These are phyloP conservation scores for Nemurella pictetii DNA, from an alignment of 2,888 invertebrate genomes.

Conservation along the genomic window DNA sequence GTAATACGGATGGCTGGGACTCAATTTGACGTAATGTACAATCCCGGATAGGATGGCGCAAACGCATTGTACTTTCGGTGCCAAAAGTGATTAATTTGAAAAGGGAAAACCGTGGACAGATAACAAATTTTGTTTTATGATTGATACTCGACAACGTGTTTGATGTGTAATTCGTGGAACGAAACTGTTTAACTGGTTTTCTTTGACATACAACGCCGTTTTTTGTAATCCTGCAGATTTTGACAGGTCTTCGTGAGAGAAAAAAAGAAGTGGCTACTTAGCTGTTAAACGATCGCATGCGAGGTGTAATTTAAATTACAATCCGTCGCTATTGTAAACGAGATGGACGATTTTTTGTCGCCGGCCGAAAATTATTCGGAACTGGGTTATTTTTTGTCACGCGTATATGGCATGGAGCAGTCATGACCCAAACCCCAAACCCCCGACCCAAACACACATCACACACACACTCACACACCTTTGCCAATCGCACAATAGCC, in stretches of 20 bases:
- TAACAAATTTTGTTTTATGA: background rate
- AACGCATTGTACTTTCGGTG: background rate
- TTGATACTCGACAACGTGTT: background rate
- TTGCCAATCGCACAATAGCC: background rate
- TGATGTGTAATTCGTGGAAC: background rate
- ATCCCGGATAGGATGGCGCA: background rate
- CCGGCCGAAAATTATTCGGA: background rate
- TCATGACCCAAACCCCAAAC: background rate
- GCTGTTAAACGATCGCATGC: background rate
- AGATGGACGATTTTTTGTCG: background rate
- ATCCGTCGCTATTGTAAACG: background rate
- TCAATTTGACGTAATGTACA: slow-evolving; percentile 10
- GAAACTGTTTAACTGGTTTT: background rate
- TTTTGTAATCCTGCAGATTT: background rate
- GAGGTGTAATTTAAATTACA: background rate
- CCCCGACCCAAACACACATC: no score
- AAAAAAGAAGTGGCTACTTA: background rate
- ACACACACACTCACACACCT: no score
- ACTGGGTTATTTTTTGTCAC: background rate
- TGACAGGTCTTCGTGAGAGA: background rate
- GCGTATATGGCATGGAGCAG: background rate
- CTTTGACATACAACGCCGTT: background rate
- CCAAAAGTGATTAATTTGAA: background rate
- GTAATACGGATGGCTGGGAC: slow-evolving; percentile 14
- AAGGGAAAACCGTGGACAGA: background rate